Conservation (phyloP, 2,797 vertebrate genomes). For the Esox lucius region DNA sequence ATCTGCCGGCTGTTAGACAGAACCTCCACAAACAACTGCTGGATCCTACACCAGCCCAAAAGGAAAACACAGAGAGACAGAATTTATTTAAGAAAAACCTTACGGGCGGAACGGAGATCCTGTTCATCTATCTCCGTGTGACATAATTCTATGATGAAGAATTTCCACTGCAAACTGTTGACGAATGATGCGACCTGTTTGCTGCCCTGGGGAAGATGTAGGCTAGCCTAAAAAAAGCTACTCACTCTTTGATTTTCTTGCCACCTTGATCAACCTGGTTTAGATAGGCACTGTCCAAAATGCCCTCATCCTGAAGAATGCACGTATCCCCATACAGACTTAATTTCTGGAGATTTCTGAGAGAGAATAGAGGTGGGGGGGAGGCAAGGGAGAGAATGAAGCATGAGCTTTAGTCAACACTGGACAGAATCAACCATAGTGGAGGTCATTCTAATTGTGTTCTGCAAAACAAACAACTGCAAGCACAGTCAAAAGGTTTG, state of each 20-base stretch:
- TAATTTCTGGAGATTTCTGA: constrained; percentile 93
- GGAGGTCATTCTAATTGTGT: constrained; percentile 10
- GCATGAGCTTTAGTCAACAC: neutral
- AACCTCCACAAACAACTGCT: constrained; percentile 94
- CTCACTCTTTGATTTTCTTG: constrained; percentile 97
- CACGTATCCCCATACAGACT: constrained; percentile 95
- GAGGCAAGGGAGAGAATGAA: neutral
- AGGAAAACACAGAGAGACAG: constrained; percentile 12
- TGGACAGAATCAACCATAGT: constrained; percentile 1
- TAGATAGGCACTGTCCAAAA: constrained; percentile 87
- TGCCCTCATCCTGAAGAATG: constrained; percentile 89
- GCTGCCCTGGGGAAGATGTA: neutral
- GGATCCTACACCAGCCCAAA: constrained; percentile 82
- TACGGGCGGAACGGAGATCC: neutral
- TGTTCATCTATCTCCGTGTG: neutral
- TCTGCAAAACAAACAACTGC: constrained; percentile 9
- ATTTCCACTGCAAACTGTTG: neutral
- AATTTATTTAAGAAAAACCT: neutral
- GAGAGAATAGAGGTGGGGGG: constrained; percentile 18
- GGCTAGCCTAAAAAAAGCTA: constrained; percentile 28
- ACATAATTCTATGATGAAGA: neutral
- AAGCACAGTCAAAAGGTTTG: neutral
- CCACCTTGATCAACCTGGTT: constrained; percentile 91
- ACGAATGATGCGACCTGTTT: neutral
- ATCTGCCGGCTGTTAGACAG: constrained; percentile 93